Conservation (phyloP, 2,113 vertebrate genomes). For the Grus americana region DNA sequence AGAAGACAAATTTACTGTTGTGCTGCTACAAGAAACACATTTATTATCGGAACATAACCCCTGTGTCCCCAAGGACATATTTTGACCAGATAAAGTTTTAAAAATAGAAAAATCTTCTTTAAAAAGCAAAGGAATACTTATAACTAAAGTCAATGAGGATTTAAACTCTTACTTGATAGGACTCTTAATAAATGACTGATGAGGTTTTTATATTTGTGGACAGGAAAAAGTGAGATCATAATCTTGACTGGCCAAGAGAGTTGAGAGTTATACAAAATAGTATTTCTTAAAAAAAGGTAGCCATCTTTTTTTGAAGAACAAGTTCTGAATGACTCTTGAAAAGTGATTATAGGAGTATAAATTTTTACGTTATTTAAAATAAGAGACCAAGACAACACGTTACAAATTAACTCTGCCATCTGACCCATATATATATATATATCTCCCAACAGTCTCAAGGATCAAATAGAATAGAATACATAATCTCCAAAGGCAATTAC, state of each 20-base stretch:
- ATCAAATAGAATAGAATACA: background rate
- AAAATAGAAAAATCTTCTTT: background rate
- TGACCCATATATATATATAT: background rate
- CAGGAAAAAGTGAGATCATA: background rate
- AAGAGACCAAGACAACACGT: background rate
- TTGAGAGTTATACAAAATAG: background rate
- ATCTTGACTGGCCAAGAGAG: background rate
- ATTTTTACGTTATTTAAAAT: background rate
- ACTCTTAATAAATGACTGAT: background rate
- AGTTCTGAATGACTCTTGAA: background rate
- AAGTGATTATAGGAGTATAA: background rate
- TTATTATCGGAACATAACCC: background rate
- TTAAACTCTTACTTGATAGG: background rate
- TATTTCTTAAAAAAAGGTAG: background rate
- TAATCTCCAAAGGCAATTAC: background rate
- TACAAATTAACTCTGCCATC: background rate
- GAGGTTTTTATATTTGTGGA: background rate
- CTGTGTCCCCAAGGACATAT: background rate
- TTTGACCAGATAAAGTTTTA: background rate
- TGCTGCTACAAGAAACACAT: background rate
- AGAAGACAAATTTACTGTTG: background rate
- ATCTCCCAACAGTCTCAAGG: background rate
- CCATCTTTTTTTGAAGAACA: background rate
- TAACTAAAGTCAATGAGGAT: background rate
- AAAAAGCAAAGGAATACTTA: background rate